phyloP scores from a whole-genome alignment of 2,888 invertebrate species.

The Meteorus colon region DNA sequence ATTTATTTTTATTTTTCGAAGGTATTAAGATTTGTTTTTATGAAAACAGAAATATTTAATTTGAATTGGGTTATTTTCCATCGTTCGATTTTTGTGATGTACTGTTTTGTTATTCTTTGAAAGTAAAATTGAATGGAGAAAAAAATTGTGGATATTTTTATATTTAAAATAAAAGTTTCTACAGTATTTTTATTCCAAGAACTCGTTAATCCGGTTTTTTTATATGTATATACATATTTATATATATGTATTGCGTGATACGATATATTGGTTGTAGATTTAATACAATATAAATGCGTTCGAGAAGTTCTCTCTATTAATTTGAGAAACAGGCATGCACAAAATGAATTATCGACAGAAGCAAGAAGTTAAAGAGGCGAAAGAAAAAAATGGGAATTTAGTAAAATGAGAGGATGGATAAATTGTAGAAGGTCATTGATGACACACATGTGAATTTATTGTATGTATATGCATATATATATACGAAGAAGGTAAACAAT shows the following conservation, averaged over 20 bases:
- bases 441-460: not conserved
- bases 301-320: not conserved
- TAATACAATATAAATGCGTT: conserved; percentile 13
- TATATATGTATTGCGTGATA: conserved; percentile 13
- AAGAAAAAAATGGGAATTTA: conserved; percentile 10
- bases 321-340: not conserved
- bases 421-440: not conserved
- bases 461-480: not conserved
- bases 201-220: conserved; percentile 14
- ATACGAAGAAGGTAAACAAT: not conserved
- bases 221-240: not conserved
- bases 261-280: not conserved
- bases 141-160: not conserved
- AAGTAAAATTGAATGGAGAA: not conserved
- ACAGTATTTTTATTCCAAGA: conserved; percentile 7
- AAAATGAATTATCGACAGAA: not conserved
- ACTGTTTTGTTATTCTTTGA: not conserved
- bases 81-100: not conserved
- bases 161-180: conserved; percentile 3
- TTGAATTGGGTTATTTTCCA: not conserved
- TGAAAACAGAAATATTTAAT: too few species aligned
- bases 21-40: too few species aligned
- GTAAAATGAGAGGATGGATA: not conserved
- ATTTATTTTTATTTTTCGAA: too few species aligned
- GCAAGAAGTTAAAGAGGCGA: not conserved